These are phyloP conservation scores for Sorex maritimensis DNA, from an alignment of 2,797 vertebrate genomes.

Conservation along the genomic window DNA sequence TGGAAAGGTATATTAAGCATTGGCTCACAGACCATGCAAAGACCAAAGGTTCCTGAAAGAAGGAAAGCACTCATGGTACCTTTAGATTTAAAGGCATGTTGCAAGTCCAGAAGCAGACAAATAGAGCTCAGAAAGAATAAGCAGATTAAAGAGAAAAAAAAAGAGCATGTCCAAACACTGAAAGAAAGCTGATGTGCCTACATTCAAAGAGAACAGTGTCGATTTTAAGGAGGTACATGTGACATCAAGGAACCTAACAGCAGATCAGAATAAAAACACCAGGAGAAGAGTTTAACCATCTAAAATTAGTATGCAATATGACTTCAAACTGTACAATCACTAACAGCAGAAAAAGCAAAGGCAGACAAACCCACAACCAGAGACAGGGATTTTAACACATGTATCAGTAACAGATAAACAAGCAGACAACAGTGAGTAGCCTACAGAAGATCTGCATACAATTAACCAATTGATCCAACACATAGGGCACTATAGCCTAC, in stretches of 20 bases:
- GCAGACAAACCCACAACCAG: background rate
- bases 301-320: background rate
- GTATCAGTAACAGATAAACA: background rate
- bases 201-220: background rate
- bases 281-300: background rate
- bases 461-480: background rate
- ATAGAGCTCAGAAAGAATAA: background rate
- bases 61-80: background rate
- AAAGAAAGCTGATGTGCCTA: background rate
- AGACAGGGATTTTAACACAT: background rate
- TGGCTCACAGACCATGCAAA: background rate
- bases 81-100: background rate
- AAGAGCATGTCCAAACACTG: background rate
- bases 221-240: background rate
- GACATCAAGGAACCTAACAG: background rate
- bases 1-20: background rate
- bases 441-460: background rate
- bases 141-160: background rate
- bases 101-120: background rate
- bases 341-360: conserved; percentile 11
- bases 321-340: background rate
- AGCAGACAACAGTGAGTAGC: background rate
- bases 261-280: background rate
- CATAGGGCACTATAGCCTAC: background rate
- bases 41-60: background rate